Base-by-base conservation (phyloP, 2,888 invertebrate genomes). In the Drosophila anomelani region DNA sequence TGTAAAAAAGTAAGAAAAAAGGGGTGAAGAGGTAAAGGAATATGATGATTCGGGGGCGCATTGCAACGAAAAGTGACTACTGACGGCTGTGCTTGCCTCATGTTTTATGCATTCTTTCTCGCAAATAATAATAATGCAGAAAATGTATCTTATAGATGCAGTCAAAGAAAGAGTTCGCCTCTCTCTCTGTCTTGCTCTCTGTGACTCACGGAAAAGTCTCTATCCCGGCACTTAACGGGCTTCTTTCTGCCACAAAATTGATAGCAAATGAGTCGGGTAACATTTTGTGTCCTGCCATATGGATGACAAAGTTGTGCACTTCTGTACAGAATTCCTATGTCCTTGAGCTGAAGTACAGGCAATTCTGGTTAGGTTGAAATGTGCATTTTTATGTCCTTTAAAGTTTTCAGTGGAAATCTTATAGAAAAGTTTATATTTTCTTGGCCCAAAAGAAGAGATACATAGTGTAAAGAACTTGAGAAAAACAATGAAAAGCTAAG, bases 31-130 rank as follows among this genome's bases (percentile, higher is more conserved):
- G 34, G 29, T 41, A 8, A 29, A 41, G 26, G 20, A 2, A 43
- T 7, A 20, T 46, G 36, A 47, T 61, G 38, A 47, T 3, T 17
- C 13, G 9, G 10, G 43, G 34, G 36, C 38, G 62, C 54, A 47
- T 23, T 71, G 73, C 62, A 72, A 76, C 78, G 78, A 78, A 80
- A 75, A 67, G 85, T 75, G 74, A 79, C 78, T 73, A 75, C 78
- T 73, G 63, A 79, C 77, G 23, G 74, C 61, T 69, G 81, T 51
- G 51, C 20, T 68, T 80, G 81, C 54, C 74, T 75, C 79, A 85
- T 85, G 83, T 80, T 85, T 82, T 77, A 83, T 83, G 80, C 79
- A 79, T 79, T 79, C 43, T 53, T 39, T 49, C 32, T 23, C 20
- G 72, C 72, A 71, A 71, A 72, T 51, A 72, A 72, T 72, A 72